Evolutionary conservation across 2,888 invertebrate genomes (phyloP).

Genomic region (Scelioninae gen. 2): DNA sequence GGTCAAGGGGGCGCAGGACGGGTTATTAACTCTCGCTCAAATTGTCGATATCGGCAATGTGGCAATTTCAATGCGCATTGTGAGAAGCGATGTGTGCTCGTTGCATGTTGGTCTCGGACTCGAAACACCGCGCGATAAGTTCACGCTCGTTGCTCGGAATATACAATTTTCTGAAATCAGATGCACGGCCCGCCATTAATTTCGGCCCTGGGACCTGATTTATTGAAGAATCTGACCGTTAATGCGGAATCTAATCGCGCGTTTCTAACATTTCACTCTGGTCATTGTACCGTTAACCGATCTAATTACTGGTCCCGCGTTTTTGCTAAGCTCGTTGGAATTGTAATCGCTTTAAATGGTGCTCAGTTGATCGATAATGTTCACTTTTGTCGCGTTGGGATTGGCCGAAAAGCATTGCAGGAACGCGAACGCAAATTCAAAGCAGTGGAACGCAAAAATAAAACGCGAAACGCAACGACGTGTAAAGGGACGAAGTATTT

Average conservation of each 20-base stretch:
- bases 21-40: conserved; percentile 52
- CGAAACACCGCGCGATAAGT: conserved; percentile 49
- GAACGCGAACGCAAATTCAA: too few species aligned
- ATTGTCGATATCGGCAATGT: conserved; percentile 56
- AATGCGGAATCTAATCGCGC: conserved; percentile 13
- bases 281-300: conserved; percentile 2
- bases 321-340: too few species aligned
- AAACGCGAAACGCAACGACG: too few species aligned
- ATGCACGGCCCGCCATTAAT: conserved; percentile 28
- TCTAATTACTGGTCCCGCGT: too few species aligned
- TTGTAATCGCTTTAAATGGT: too few species aligned
- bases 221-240: conserved; percentile 14
- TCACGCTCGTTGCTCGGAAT: conserved; percentile 23
- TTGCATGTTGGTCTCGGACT: conserved; percentile 34
- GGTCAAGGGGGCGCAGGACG: background rate
- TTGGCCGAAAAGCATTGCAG: too few species aligned
- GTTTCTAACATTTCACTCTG: conserved; percentile 10
- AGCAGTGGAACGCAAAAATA: too few species aligned
- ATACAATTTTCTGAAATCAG: conserved; percentile 44
- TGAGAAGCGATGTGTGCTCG: conserved; percentile 31
- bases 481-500: too few species aligned
- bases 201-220: conserved; percentile 20
- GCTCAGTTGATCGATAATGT: too few species aligned
- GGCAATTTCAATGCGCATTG: conserved; percentile 55
- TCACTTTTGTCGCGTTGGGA: too few species aligned